Base-by-base conservation (phyloP, 2,888 invertebrate species). In the Isotomurus palustris region DNA sequence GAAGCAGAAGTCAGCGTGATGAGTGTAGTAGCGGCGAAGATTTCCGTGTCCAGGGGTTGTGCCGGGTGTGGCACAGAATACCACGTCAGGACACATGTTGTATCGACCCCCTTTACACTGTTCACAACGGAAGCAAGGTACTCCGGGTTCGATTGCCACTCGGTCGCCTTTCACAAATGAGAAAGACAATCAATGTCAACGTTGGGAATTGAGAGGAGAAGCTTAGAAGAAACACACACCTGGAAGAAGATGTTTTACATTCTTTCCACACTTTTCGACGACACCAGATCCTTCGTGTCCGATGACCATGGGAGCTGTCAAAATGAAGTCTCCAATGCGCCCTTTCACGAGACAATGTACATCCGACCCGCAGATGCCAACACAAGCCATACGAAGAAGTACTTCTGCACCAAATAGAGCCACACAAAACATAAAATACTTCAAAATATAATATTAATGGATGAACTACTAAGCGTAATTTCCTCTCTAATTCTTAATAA, bases 41-140 rank as follows among this genome's bases (percentile, higher is more conserved):
- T 88, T 93, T 53, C 97, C 97, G 79, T 97, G 84, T 53, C 82
- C 78, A 0, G 96, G 96, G 1, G 96, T 96, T 0, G 95, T 95
- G n/a, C 95, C 95, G 1, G 96, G 96, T 0, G 95, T 95, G n/a
- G 95, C 95, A 76, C 91, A 91, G 78, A 95, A 96, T 53, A 79
- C 73, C 76, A 96, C 86, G 53, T 89, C 88, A 0, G 82, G 81
- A 70, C 97, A 97, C 41, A 96, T 81, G 77, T 97, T 92, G 78
- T 97, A 97, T 58, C 83, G 80, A 38, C 96, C 96, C 57, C 78
- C 79, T 77, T 91, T 92, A 78, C 96, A 97, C 74, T 83, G 86
- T 41, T 82, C 79, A 75, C 96, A 97, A 52, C 29, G n/a, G 53
- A 91, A 82, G 73, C 96, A 97, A 2, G 89, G 85, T 57, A 91